Conservation (phyloP, 2,113 vertebrate genomes). For the Pleuronectes platessa region DNA sequence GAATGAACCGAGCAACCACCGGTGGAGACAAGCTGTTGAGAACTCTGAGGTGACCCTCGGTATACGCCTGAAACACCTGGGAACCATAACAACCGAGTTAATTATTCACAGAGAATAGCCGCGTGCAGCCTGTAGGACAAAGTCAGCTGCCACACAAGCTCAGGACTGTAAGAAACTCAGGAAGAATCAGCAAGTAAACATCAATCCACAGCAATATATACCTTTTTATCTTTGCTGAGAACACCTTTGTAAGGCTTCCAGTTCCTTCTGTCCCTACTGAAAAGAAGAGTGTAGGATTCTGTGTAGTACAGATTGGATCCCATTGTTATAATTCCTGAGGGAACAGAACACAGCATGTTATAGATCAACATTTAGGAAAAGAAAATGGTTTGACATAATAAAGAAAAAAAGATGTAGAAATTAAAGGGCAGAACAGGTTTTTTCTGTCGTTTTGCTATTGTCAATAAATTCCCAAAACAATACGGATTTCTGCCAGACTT, state of each 20-base stretch:
- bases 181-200: not conserved
- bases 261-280: constrained; percentile 84
- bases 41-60: constrained; percentile 75
- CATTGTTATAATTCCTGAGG: constrained; percentile 84
- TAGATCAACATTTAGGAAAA: not conserved
- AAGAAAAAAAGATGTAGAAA: not conserved
- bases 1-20: constrained; percentile 83
- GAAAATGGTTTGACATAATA: not conserved
- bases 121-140: not conserved
- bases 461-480: no score
- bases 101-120: constrained; percentile 27
- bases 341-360: constrained; percentile 18
- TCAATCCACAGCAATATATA: constrained; percentile 35
- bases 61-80: constrained; percentile 86
- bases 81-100: constrained; percentile 20
- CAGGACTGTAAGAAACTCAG: not conserved
- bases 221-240: constrained; percentile 84
- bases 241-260: constrained; percentile 86
- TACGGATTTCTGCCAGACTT: no score
- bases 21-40: constrained; percentile 86
- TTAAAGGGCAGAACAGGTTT: no score
- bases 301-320: constrained; percentile 81
- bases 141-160: not conserved
- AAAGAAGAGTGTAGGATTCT: constrained; percentile 80
- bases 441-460: no score